These are phyloP conservation scores for Anoura caudifer DNA, from an alignment of 2,113 vertebrate species.

Conservation along the genomic window DNA sequence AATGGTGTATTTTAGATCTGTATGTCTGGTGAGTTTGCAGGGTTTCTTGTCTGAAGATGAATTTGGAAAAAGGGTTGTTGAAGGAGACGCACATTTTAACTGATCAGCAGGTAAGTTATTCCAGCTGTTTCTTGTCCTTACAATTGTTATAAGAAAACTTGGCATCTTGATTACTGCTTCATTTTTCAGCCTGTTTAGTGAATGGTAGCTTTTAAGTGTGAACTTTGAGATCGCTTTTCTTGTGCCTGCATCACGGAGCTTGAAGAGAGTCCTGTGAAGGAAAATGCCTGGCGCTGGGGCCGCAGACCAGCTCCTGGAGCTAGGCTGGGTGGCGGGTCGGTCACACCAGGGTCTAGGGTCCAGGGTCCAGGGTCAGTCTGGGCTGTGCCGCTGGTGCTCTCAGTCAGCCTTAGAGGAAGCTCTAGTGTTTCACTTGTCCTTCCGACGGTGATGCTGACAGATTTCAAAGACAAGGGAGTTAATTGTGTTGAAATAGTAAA, in stretches of 20 bases:
- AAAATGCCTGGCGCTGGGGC: rapidly evolving
- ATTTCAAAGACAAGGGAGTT: not conserved
- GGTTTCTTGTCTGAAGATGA: slow-evolving; percentile 76
- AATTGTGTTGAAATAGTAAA: not conserved
- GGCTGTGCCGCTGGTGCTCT: rapidly evolving
- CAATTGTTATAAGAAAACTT: slow-evolving; percentile 31
- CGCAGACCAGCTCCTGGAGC: not conserved
- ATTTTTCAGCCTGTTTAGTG: not conserved
- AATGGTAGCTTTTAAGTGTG: not conserved
- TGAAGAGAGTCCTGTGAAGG: not conserved
- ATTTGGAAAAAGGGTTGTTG: slow-evolving; percentile 79
- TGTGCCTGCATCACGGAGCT: not conserved
- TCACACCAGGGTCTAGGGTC: rapidly evolving
- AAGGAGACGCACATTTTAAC: slow-evolving; percentile 73
- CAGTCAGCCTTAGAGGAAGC: not conserved
- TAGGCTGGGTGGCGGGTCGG: not conserved
- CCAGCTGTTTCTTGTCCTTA: slow-evolving; percentile 48
- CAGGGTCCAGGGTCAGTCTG: too few species aligned
- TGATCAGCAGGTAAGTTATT: slow-evolving; percentile 80
- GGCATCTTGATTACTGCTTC: not conserved
- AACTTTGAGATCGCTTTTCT: not conserved
- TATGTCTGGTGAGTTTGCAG: slow-evolving; percentile 60
- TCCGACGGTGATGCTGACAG: rapidly evolving
- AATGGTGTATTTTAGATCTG: slow-evolving; percentile 58
- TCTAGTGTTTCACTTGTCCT: not conserved